Evolutionary conservation across 2,888 invertebrate species (phyloP), one percentile per base, ranked within the genome.

Genomic region (Lissocephala sabroskyi): DNA sequence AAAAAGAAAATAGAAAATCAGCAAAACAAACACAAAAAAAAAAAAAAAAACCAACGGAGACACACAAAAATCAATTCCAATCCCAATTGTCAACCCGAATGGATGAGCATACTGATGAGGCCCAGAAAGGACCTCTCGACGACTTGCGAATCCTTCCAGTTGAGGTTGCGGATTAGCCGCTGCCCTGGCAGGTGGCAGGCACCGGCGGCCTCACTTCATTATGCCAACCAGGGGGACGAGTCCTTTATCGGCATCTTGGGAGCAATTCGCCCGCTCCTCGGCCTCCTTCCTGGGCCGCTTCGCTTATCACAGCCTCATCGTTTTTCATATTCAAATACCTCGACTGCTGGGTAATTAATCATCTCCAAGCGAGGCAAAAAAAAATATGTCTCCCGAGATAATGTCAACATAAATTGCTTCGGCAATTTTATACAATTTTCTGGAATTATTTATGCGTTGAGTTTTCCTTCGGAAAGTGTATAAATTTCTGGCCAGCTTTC

Each of bases 361-460:
- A 71, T 71, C 59, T 33, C n/a, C 4, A 33, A 30, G 37, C 30
- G 13, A 14, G 33, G 39, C 29, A 35, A 37, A 26, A 30, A 41
- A 50, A 71, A 49, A 65, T 78, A 78, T 76, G 77, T 81, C 80
- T 80, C 80, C 66, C 51, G 80, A 83, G 83, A 83, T 83, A 83
- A 81, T 83, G 83, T 83, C 83, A 83, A 80, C 83, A 82, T 81
- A 83, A 83, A 83, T 83, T 81, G 82, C 77, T 82, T 81, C 73
- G 78, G 81, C 80, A 82, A 82, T 82, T 82, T 82, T 63, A 70
- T 77, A 80, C 79, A 75, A 81, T 81, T 80, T 79, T 70, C 65
- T 65, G 66, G 68, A 65, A 74, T 79, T 80, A 79, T 80, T 81
- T 79, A 77, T 71, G 23, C 4, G n/a, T n/a, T n/a, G 65, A 52